phyloP scores from a whole-genome alignment of 2,113 vertebrate genomes.

The Pardalotus punctatus region DNA sequence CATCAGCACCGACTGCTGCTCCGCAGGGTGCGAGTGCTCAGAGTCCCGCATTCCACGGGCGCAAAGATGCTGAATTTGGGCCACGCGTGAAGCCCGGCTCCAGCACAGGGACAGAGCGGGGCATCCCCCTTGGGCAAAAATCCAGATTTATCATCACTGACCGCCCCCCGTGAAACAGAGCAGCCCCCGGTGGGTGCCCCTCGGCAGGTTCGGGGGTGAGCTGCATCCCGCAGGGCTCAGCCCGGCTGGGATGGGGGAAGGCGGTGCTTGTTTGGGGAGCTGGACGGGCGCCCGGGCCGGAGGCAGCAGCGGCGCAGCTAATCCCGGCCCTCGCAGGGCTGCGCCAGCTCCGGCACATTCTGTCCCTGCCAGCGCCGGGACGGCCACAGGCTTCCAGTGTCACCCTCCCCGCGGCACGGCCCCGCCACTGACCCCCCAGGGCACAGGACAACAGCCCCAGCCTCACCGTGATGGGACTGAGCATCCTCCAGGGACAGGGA shows the following conservation, averaged over 20 bases:
- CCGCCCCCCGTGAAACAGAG: accelerated
- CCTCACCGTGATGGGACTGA: neutral
- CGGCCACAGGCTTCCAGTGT: neutral
- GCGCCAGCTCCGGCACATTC: neutral
- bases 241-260: neutral
- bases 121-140: accelerated
- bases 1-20: accelerated
- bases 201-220: neutral
- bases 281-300: neutral
- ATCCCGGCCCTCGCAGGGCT: neutral
- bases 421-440: neutral
- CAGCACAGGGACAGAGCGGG: accelerated
- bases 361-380: neutral
- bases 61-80: neutral
- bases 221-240: neutral
- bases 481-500: neutral
- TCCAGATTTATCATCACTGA: accelerated
- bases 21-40: accelerated
- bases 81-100: accelerated
- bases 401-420: neutral
- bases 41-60: accelerated
- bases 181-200: neutral
- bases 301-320: neutral
- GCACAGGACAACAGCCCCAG: neutral
- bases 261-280: neutral